Base-by-base conservation (phyloP, 2,888 invertebrate genomes). In the Gortyna flavago region DNA sequence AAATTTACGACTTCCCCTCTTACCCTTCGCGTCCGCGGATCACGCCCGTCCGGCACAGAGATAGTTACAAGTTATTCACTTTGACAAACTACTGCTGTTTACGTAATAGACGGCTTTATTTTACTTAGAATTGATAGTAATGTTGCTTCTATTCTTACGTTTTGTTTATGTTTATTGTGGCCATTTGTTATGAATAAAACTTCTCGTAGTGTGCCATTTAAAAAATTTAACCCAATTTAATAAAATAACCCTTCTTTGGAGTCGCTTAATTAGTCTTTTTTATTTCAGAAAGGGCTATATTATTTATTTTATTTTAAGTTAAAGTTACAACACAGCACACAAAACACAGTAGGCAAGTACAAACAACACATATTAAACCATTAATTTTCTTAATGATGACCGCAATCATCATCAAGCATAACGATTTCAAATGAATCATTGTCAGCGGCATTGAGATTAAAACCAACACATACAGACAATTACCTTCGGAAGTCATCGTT, bases 401-500 rank as follows among this genome's bases (percentile, higher is more conserved):
- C 62, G 75, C 79, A 81, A 81, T 82, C 81, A 81, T 81, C 74
- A 85, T 85, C 70, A 80, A 72, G 16, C 75, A 48, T 79, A 78
- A 84, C 44, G 72, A 72, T 81, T 79, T 62, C 72, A 82, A 77
- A 87, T 79, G 44, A 77, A 85, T 79, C 74, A 85, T 73, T 57
- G 77, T 76, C 83, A 68, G 69, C 76, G 66, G 75, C 79, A 83
- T 69, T 80, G 38, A 78, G 75, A 79, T 80, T 83, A 85, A 72
- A 81, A 70, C 81, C 66, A 64, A 84, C 81, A 81, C 81, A 78
- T 54, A 25, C 41, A 51, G 41, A 72, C 78, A 59, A 81, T 77
- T 74, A 77, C 76, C 79, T 71, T 44, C 81, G 76, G 84, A 87
- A 85, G 77, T 81, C 75, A 85, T 87, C 72, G 68, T 66, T 87